These are phyloP conservation scores for Mohoua ochrocephala DNA, from an alignment of 2,113 vertebrate genomes.

Conservation along the genomic window DNA sequence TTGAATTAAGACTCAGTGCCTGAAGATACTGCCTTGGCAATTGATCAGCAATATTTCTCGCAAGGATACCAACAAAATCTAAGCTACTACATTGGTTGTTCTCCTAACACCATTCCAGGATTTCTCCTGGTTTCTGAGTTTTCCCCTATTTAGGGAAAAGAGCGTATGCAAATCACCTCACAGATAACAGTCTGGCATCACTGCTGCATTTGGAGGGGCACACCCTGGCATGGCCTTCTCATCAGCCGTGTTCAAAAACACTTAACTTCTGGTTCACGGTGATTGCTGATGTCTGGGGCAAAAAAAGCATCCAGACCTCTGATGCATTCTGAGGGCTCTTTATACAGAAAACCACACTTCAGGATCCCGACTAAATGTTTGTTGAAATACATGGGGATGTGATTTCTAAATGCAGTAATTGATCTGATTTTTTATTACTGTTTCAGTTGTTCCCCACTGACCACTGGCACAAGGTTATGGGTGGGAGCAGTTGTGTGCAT, in stretches of 20 bases:
- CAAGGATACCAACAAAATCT: background rate
- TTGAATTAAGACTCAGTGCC: background rate
- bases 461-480: background rate
- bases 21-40: background rate
- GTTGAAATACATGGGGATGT: background rate
- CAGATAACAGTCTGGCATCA: background rate
- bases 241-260: background rate
- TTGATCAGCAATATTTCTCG: background rate
- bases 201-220: background rate
- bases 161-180: background rate
- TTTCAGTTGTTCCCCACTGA: background rate
- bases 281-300: background rate
- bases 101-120: background rate
- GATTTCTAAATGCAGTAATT: background rate
- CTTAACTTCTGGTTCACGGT: background rate
- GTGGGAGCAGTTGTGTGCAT: background rate
- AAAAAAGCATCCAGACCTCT: background rate
- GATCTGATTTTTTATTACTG: background rate
- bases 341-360: background rate
- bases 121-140: background rate
- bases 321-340: background rate
- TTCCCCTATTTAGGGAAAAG: background rate
- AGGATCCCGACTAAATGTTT: background rate
- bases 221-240: background rate
- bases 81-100: background rate